Base-by-base conservation (phyloP, 2,888 invertebrate species). In the Leucophenga maculata region DNA sequence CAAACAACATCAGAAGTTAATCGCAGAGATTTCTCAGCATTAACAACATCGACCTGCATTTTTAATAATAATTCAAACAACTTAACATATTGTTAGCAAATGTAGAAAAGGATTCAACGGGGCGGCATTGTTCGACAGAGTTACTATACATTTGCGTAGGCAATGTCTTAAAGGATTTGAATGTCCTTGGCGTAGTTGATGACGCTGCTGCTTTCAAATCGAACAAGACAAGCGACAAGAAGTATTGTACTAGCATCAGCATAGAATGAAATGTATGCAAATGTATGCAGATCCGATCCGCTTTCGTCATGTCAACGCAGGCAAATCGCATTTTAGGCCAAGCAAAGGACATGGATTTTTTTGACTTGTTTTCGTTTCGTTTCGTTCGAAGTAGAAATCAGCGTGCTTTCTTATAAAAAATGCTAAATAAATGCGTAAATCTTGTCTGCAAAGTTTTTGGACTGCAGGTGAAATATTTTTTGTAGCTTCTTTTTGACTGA, bases 231-330 rank as follows among this genome's bases (percentile, higher is more conserved):
- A 26, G 4, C 4, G 26, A 26, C 2, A 66, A 46, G n/a, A 50
- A 65, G 52, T 39, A 11, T 39, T 39, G 8, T 39, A 39, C 4
- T 52, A 44, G 4, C 11, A 44, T 52, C 22, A 57, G 14, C 26
- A 44, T 72, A 14, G 16, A 46, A 18, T 66, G 77, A 81, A 86
- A 83, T 81, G 77, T 83, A 86, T 86, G 86, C 86, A 84, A 86
- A 86, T 86, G 72, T 86, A 86, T 86, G 86, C 86, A 86, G 86
- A 86, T 86, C 82, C 80, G 86, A 86, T 86, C 82, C 80, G 86
- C 86, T 86, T 86, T 86, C 78, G 83, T 82, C 80, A 84, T 85
- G 86, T 84, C 85, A 86, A 79, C 78, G 77, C 75, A 77, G 83
- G 78, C 82, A 84, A 83, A 83, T 83, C 77, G 70, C 69, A 69